phyloP scores from a whole-genome alignment of 2,113 vertebrate species.

The Zosterops japonicus region DNA sequence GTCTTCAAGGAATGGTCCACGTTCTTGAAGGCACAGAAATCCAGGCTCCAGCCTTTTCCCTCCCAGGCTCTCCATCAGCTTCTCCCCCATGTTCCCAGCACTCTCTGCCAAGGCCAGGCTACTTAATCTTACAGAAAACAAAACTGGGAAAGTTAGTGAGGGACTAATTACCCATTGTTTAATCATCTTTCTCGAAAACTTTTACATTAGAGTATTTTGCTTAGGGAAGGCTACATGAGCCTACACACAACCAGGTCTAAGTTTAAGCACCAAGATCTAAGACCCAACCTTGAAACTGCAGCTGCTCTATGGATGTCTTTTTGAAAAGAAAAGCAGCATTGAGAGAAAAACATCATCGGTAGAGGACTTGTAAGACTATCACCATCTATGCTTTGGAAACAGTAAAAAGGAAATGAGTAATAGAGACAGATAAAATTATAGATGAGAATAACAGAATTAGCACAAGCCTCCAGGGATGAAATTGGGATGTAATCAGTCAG shows the following conservation, averaged over 20 bases:
- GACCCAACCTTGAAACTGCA: not conserved
- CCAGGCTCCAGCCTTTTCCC: not conserved
- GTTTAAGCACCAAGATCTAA: not conserved
- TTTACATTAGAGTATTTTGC: not conserved
- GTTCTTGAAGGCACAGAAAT: not conserved
- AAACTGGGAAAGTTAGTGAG: not conserved
- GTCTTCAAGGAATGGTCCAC: not conserved
- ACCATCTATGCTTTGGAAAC: not conserved
- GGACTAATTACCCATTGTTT: not conserved
- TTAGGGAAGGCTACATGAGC: not conserved
- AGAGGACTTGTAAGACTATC: not conserved
- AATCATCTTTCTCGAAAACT: not conserved
- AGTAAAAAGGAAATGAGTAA: not conserved
- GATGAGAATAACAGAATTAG: not conserved
- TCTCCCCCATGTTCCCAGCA: not conserved
- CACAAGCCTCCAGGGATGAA: not conserved
- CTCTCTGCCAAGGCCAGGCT: fast-evolving
- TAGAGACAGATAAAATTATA: not conserved
- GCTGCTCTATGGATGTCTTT: not conserved
- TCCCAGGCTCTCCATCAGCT: not conserved
- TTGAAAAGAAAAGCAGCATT: not conserved
- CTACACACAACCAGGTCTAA: not conserved
- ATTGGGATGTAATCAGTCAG: not conserved
- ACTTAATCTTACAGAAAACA: not conserved
- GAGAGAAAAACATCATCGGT: not conserved